Evolutionary conservation across 1,140 invertebrate genomes (phyloP), one percentile per base, ranked within the genome.

Genomic region (Macrostomum lignano): DNA sequence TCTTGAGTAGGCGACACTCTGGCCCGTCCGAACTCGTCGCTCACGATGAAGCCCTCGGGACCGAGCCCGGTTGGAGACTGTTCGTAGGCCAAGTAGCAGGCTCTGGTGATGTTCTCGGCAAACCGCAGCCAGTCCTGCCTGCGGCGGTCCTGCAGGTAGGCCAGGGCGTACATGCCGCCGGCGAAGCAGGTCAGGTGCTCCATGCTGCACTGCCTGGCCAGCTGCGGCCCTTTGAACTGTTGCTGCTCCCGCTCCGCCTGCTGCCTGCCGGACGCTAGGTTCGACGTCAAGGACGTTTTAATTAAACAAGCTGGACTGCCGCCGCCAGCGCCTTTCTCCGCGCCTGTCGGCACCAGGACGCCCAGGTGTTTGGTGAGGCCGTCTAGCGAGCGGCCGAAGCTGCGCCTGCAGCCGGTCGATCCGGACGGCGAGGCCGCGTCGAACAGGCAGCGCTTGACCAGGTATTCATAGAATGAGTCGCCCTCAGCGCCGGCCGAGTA

Each of bases 391-490:
- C n/a, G n/a, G n/a, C n/a, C n/a, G n/a, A n/a, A n/a, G n/a, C n/a
- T n/a, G n/a, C n/a, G n/a, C n/a, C n/a, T n/a, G n/a, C n/a, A n/a
- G n/a, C n/a, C n/a, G n/a, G n/a, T n/a, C n/a, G n/a, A n/a, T n/a
- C n/a, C n/a, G n/a, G n/a, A n/a, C n/a, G n/a, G n/a, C n/a, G n/a
- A n/a, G n/a, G n/a, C n/a, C n/a, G n/a, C n/a, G n/a, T n/a, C n/a
- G n/a, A n/a, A 73, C 14, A 98, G 59, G 76, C 81, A 98, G 0
- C 75, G 70, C 61, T 96, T 98, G 30, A 98, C 59, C 26, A 98
- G 64, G 52, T 98, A 96, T 59, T 98, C 91, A 59, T 93, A 98
- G 58, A 88, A 96, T 48, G 78, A 88, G 60, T 98, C 91, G 7
- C 86, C 88, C 3, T 96, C 60, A 2, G 81, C 88, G 33, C 88